phyloP scores from a whole-genome alignment of 2,113 vertebrate genomes.

The Siniperca knerii region DNA sequence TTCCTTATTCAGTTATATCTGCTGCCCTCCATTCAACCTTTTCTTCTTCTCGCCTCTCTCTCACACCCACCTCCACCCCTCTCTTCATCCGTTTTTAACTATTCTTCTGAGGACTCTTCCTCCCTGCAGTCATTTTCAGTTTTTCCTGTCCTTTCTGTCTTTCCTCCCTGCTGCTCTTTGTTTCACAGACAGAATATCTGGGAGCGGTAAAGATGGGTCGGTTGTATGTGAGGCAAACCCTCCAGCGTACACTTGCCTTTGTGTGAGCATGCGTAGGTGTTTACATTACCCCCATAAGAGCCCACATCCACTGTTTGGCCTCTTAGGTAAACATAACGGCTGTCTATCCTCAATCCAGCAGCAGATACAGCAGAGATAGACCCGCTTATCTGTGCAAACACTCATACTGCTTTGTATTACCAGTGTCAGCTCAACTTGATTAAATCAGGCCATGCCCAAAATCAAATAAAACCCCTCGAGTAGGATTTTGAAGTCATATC shows the following conservation, averaged over 20 bases:
- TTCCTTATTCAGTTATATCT: constrained; percentile 38
- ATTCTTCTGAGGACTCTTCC: constrained; percentile 27
- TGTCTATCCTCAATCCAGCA: constrained; percentile 56
- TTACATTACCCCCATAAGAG: constrained; percentile 74
- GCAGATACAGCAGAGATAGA: constrained; percentile 62
- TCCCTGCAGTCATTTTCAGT: constrained; percentile 44
- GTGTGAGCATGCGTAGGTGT: constrained; percentile 65
- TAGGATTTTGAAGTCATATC: constrained; percentile 60
- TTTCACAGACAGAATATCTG: constrained; percentile 20
- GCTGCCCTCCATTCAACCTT: constrained; percentile 60
- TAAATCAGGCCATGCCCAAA: constrained; percentile 76
- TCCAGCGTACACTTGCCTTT: constrained; percentile 47
- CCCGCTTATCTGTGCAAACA: constrained; percentile 73
- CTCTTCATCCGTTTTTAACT: constrained; percentile 61
- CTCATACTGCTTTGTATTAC: constrained; percentile 66
- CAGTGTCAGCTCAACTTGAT: constrained; percentile 69
- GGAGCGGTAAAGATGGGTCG: constrained; percentile 7
- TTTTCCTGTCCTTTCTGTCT: constrained; percentile 1
- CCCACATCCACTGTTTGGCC: constrained; percentile 66
- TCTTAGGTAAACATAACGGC: constrained; percentile 71
- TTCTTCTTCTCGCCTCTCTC: neutral
- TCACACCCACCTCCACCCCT: neutral
- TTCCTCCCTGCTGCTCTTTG: constrained; percentile 42
- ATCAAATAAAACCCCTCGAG: constrained; percentile 73
- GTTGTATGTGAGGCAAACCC: constrained; percentile 3